Conservation (phyloP, 1,140 invertebrate species). For the Bursaphelenchus mucronatus region DNA sequence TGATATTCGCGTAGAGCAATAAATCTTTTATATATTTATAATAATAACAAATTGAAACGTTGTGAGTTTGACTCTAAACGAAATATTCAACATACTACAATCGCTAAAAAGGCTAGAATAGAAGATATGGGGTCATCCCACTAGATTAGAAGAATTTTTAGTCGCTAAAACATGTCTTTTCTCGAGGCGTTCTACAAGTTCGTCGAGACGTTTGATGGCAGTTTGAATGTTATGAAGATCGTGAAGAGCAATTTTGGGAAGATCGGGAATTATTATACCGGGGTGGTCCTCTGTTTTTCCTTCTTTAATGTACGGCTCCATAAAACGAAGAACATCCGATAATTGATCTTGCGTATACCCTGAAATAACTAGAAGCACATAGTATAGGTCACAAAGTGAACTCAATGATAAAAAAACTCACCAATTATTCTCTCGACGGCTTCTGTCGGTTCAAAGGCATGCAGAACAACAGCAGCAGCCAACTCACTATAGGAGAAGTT, state of each 20-base stretch:
- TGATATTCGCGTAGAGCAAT: too few relatives aligned
- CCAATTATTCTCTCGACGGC: slow-evolving; percentile 43
- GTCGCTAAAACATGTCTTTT: too few relatives aligned
- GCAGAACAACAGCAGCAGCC: slow-evolving; percentile 45
- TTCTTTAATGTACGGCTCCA: slow-evolving; percentile 36
- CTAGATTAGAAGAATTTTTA: too few relatives aligned
- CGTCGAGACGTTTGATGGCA: too few relatives aligned
- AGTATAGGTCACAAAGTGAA: slow-evolving; percentile 6
- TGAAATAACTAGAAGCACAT: slow-evolving; percentile 13
- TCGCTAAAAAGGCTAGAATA: too few relatives aligned
- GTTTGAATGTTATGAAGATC: slow-evolving; percentile 42
- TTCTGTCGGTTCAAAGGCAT: slow-evolving; percentile 41
- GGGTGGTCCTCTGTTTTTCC: slow-evolving; percentile 28
- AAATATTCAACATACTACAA: too few relatives aligned
- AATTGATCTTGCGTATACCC: slow-evolving; percentile 34
- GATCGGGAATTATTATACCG: slow-evolving; percentile 35
- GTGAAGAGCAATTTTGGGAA: slow-evolving; percentile 15
- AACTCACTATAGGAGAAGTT: slow-evolving; percentile 45
- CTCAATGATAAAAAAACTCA: slow-evolving; percentile 1
- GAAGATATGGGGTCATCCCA: too few relatives aligned
- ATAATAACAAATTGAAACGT: too few relatives aligned
- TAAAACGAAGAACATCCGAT: slow-evolving; percentile 23
- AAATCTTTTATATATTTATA: too few relatives aligned
- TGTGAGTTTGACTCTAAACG: too few relatives aligned
- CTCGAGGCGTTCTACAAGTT: too few relatives aligned